Evolutionary conservation across 1,140 invertebrate genomes (phyloP), one percentile per base, ranked within the genome.

Genomic region (Conus betulinus): DNA sequence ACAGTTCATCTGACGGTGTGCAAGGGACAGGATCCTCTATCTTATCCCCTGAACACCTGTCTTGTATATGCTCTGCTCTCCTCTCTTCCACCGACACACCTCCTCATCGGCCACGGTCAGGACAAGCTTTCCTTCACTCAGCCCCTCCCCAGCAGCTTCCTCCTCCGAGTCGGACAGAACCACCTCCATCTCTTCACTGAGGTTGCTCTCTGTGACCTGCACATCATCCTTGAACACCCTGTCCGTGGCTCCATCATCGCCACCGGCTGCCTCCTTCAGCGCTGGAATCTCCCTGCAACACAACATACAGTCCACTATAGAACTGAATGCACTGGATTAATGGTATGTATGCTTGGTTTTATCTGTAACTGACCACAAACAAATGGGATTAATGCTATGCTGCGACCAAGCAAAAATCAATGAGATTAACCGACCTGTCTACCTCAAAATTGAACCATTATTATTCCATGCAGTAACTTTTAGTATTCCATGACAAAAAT

Each of bases 1-100:
- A n/a, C 20, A 51, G 15, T 25, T 88, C 74, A 5, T 84, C 83
- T 25, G 52, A 23, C n/a, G 79, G n/a, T 55, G 53, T 8, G 11
- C n/a, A 6, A 27, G 52, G 27, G 23, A 25, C 51, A 57, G 51
- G 13, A 2, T 25, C 52, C n/a, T 27, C 74, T 20, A 23, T 55
- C 25, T 25, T 51, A 25, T 87, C 57, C 76, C 13, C 51, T 60
- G 55, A 7, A 20, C 39, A 60, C n/a, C 76, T 7, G 11, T 17
- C 67, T 52, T 39, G 23, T 20, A 79, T 81, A 76, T 63, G 60
- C 60, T 88, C 86, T 27, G 89, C 88, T 67, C 90, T 52, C 27
- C 85, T 85, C 53, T 91, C 90, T 90, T 91, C 90, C 15, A 89
- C 79, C 7, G 90, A 90, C 25, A 90, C 25, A 85, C 27, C 3